Base-by-base conservation (phyloP, 2,113 vertebrate species). In the Cyanoderma ruficeps region DNA sequence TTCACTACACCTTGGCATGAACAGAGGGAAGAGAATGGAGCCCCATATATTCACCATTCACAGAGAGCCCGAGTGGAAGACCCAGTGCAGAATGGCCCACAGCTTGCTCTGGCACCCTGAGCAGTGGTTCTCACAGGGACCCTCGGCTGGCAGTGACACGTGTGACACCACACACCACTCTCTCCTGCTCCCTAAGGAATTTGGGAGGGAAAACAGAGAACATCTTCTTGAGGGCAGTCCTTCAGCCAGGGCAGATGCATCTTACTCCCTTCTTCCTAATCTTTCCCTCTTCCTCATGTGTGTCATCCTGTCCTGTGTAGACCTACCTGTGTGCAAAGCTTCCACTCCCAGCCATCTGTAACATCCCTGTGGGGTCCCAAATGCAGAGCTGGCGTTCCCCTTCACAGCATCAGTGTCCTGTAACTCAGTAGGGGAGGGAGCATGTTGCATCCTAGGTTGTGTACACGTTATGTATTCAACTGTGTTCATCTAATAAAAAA, bases 41-140 rank as follows among this genome's bases (percentile, higher is more conserved):
- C 24, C 33, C 47, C 0, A 0, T 0, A 0, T 44, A 23, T 39
- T 63, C 1, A 1, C 46, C 56, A 16, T 15, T n/a, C 13, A 5
- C 15, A 31, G 24, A 30, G 33, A 25, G 41, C 2, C 2, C 2
- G 2, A 56, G 49, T 8, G 14, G 39, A 18, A 35, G 63, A 12
- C 6, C 6, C 0, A 3, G 33, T 41, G 37, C 37, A 28, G 68
- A 33, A 16, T 4, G n/a, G 24, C 35, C 24, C 24, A 5, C 0
- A 1, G 78, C 47, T 76, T 14, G n/a, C 28, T 35, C n/a, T 1
- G 4, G 46, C 59, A 35, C 21, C 46, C 42, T n/a, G 47, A 12
- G 22, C 82, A 28, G 60, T 4, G 2, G 2, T 39, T 25, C 49
- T 52, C 19, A 9, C 49, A 13, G 19, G 13, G 35, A 1, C 47